Evolutionary conservation across 2,888 invertebrate genomes (phyloP).

Genomic region (Caenorhabditis auriculariae): DNA sequence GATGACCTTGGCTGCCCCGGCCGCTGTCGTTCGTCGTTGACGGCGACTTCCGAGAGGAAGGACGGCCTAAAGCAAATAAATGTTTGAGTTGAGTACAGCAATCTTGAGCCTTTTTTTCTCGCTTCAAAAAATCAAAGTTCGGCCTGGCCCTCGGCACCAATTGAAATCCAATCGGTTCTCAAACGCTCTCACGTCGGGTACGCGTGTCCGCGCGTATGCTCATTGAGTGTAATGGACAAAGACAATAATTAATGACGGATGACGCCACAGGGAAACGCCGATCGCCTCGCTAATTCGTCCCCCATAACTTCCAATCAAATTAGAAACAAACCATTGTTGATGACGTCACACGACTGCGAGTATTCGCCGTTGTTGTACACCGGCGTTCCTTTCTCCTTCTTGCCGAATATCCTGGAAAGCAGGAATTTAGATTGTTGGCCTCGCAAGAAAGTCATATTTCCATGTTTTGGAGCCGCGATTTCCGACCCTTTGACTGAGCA

Average conservation of each 20-base stretch:
- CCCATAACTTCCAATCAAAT: too few relatives aligned
- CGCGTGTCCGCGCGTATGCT: background rate
- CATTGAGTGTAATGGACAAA: background rate
- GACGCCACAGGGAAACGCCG: background rate
- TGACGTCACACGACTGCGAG: slow-evolving; percentile 40
- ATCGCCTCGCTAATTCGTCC: background rate
- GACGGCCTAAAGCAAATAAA: too few relatives aligned
- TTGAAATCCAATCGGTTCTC: background rate
- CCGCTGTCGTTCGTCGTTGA: slow-evolving; percentile 53
- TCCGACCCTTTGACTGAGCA: too few relatives aligned
- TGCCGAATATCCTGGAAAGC: slow-evolving; percentile 42
- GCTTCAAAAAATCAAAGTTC: too few relatives aligned
- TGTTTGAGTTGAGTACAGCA: too few relatives aligned
- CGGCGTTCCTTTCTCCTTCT: slow-evolving; percentile 24
- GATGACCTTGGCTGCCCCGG: slow-evolving; percentile 42
- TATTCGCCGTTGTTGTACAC: slow-evolving; percentile 39
- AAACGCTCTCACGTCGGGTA: background rate
- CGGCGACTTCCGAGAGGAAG: slow-evolving; percentile 50
- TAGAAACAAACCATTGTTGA: slow-evolving; percentile 31
- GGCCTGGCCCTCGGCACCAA: too few relatives aligned
- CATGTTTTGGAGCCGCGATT: too few relatives aligned
- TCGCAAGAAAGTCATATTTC: too few relatives aligned
- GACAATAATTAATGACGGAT: background rate
- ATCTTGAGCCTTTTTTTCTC: background rate
- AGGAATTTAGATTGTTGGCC: too few relatives aligned